Evolutionary conservation across 2,113 vertebrate species (phyloP).

Genomic region (Aleadryas rufinucha): DNA sequence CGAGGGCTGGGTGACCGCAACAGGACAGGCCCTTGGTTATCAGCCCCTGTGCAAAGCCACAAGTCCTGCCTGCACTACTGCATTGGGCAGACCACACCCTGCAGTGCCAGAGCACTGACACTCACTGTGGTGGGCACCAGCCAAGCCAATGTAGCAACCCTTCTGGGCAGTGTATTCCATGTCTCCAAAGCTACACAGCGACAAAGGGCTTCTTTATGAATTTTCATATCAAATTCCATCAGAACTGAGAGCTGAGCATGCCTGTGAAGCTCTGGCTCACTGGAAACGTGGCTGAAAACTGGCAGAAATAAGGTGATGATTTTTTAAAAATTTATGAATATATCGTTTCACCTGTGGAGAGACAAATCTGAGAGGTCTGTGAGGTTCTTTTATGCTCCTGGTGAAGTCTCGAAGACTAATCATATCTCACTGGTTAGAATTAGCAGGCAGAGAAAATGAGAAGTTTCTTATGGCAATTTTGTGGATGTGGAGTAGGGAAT

Average conservation of each 20-base stretch:
- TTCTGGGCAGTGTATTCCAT: too few species aligned
- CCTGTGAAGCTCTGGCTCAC: neutral
- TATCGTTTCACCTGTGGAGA: neutral
- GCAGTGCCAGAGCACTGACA: neutral
- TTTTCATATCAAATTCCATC: neutral
- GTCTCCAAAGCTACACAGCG: neutral
- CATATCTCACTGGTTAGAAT: neutral
- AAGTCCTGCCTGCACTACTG: neutral
- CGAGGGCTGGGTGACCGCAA: too few species aligned
- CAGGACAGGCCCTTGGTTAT: neutral
- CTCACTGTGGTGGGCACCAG: neutral
- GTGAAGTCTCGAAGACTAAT: neutral
- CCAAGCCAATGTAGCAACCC: rapidly evolving
- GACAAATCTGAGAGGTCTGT: neutral
- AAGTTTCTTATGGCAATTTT: neutral
- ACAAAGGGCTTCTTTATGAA: neutral
- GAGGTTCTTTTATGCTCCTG: neutral
- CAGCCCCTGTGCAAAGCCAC: neutral
- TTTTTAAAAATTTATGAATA: neutral
- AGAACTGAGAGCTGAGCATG: neutral
- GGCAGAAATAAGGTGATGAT: neutral
- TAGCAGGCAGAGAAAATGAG: neutral
- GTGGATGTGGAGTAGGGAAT: neutral
- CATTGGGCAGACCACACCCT: neutral
- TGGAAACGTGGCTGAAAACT: neutral